Evolutionary conservation across 2,888 invertebrate species (phyloP), one percentile per base, ranked within the genome.

Genomic region (Agrochola lychnidis): DNA sequence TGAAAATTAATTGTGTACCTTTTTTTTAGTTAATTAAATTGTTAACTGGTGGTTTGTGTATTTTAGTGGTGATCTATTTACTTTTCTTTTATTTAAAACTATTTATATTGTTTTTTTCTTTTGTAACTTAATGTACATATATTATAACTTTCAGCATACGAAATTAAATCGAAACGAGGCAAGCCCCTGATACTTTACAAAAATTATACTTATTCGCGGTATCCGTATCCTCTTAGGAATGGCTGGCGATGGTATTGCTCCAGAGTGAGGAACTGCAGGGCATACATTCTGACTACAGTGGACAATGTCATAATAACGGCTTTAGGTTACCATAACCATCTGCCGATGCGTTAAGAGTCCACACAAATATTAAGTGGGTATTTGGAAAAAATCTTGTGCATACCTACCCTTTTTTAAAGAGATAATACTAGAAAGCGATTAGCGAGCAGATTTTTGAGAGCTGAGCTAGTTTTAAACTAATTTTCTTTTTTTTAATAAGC

Each of bases 161-260:
- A 88, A 84, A 85, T 94, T 48, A 87, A 70, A 56, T 94, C 94
- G 30, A 93, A 91, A 80, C 89, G 93, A 51, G 94, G 95, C 12
- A 91, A 93, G 4, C 90, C 92, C 14, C 82, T 95, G 69, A 89
- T 95, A 53, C 79, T 94, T 73, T 94, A 92, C 87, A 90, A 90
- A 67, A 90, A 92, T 69, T 93, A 94, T 76, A 94, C 95, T 1
- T 95, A 95, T 80, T 92, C 94, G 0, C 92, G 91, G 81, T 93
- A 90, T 71, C 94, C 95, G 6, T 89, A 93, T 68, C 94, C 93
- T 0, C 64, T 92, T 53, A 93, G 90, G 76, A 88, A 89, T 71
- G 95, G 95, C 12, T 93, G 94, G 93, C 88, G 95, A 4, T 95
- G 95, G 95, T 94, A 95, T 81, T 95, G 95, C 76, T 95, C 95